Percentiles rank a stretch among this genome's conserved stretches.
Conservation (phyloP, 1,140 invertebrate species). For the Elysia chlorotica region DNA sequence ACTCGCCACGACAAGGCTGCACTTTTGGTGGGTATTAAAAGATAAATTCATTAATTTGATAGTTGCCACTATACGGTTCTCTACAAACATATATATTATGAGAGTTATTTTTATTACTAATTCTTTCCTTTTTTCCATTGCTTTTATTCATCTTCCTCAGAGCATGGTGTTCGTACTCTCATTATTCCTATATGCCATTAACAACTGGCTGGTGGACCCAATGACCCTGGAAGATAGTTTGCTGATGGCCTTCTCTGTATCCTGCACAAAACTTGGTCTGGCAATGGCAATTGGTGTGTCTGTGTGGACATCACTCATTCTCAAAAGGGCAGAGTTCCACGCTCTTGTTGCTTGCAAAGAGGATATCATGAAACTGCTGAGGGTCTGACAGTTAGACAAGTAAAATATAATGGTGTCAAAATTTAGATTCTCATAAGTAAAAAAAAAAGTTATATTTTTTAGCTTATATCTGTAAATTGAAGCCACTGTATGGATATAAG, state of each 20-base stretch:
- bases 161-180: conserved; percentile 9
- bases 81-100: too few relatives aligned
- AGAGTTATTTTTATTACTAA: too few relatives aligned
- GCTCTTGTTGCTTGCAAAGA: conserved; percentile 10
- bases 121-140: too few relatives aligned
- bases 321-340: conserved; percentile 18
- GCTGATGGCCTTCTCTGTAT: background rate
- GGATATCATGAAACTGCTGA: conserved; percentile 11
- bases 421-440: too few relatives aligned
- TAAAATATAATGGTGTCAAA: background rate
- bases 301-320: conserved; percentile 12
- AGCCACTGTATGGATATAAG: too few relatives aligned
- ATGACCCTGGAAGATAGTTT: background rate
- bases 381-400: background rate
- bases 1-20: too few relatives aligned
- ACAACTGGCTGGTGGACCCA: background rate
- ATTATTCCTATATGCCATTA: conserved; percentile 4
- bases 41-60: too few relatives aligned
- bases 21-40: too few relatives aligned
- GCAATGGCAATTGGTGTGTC: conserved; percentile 13
- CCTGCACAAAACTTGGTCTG: background rate
- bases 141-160: conserved; percentile 2
- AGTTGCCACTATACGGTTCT: too few relatives aligned
- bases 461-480: too few relatives aligned
- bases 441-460: too few relatives aligned